Evolutionary conservation across 2,113 vertebrate species (phyloP).

Genomic region (Callorhinus ursinus): DNA sequence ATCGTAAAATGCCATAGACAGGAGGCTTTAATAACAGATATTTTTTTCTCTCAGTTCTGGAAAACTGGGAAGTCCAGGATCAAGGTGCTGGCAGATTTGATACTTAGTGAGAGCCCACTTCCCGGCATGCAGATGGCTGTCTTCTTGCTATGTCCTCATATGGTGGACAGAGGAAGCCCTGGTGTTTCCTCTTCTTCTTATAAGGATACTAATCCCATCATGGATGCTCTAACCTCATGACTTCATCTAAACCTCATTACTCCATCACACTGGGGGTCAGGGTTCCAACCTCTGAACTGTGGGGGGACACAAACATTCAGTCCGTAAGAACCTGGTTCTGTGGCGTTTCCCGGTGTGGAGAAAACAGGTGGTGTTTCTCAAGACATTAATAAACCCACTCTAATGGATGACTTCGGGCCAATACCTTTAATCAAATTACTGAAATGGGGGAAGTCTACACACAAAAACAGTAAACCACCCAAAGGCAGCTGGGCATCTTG

Average conservation of each 20-base stretch:
- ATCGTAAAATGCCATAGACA: background rate
- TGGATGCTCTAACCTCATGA: background rate
- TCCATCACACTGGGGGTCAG: background rate
- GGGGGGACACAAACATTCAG: background rate
- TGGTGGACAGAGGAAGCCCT: background rate
- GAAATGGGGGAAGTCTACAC: fast-evolving
- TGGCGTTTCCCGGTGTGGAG: background rate
- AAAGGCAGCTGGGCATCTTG: background rate
- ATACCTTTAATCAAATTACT: background rate
- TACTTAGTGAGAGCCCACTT: background rate
- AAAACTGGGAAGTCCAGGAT: no score
- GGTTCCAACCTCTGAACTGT: background rate
- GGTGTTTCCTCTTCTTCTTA: background rate
- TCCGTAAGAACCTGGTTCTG: background rate
- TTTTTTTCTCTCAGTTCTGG: background rate
- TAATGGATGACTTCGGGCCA: background rate
- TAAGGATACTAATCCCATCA: background rate
- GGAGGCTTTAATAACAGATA: background rate
- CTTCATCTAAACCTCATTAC: no score
- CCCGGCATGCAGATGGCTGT: no score
- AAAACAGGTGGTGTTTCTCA: background rate
- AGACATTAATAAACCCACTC: background rate
- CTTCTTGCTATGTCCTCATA: background rate
- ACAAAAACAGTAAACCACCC: background rate
- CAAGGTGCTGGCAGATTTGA: background rate